Conservation (phyloP, 2,888 invertebrate genomes). For the Anthophora plumipes region DNA sequence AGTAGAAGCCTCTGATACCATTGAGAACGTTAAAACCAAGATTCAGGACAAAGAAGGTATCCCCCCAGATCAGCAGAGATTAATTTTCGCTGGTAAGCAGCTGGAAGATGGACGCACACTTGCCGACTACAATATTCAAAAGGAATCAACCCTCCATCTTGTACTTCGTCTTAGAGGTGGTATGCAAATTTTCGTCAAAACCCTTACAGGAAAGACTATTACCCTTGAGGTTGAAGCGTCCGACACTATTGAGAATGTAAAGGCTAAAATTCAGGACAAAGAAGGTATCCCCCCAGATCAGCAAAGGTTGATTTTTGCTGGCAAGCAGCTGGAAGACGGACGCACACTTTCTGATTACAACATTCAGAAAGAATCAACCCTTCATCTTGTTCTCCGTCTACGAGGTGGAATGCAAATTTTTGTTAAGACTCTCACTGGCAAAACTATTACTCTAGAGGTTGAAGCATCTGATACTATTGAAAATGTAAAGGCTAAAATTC, state of each 20-base stretch:
- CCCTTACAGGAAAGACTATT: conserved; percentile 59
- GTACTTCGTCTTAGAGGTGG: conserved; percentile 60
- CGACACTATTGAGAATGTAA: conserved; percentile 63
- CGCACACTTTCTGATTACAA: conserved; percentile 74
- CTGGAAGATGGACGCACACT: conserved; percentile 66
- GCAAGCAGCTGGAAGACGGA: conserved; percentile 74
- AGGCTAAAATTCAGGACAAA: conserved; percentile 69
- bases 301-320: conserved; percentile 74
- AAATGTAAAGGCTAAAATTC: conserved; percentile 72
- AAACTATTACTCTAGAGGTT: too few species aligned
- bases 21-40: conserved; percentile 71
- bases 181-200: conserved; percentile 71
- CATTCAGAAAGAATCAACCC: conserved; percentile 74
- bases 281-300: conserved; percentile 75
- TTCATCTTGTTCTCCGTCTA: conserved; percentile 71
- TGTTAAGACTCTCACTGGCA: conserved; percentile 62
- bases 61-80: conserved; percentile 68
- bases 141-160: conserved; percentile 62
- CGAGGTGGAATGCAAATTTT: conserved; percentile 77
- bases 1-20: conserved; percentile 70
- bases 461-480: conserved; percentile 69
- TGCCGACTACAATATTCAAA: conserved; percentile 69
- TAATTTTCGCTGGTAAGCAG: conserved; percentile 71
- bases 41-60: conserved; percentile 75
- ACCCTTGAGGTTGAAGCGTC: conserved; percentile 70